phyloP scores from a whole-genome alignment of 2,797 vertebrate genomes.

The Crocodylus rhombifer region DNA sequence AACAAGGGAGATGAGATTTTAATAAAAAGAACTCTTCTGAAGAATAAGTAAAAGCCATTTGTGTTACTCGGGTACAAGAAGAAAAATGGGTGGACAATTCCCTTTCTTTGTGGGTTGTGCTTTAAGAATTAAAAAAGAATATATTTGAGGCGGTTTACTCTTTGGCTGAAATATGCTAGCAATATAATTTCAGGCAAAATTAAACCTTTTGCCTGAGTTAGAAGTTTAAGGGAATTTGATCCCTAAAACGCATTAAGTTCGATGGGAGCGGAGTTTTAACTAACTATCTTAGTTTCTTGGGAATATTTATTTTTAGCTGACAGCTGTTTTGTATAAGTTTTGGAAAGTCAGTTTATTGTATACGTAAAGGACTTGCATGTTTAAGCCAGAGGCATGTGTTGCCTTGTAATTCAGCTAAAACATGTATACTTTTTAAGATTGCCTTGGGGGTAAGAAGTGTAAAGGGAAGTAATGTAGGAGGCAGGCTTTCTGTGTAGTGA shows the following conservation, averaged over 20 bases:
- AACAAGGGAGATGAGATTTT: background rate
- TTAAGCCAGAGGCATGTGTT: background rate
- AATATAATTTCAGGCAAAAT: background rate
- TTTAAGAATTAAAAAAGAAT: background rate
- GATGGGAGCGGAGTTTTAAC: background rate
- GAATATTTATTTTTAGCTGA: background rate
- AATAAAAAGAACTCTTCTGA: background rate
- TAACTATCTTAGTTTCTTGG: background rate
- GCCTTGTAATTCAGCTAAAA: background rate
- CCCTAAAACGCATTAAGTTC: background rate
- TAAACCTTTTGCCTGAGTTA: background rate
- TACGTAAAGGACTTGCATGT: conserved; percentile 9
- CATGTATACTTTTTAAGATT: background rate
- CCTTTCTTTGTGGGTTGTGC: background rate
- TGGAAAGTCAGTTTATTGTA: background rate
- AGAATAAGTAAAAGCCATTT: background rate
- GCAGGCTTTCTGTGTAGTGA: conserved; percentile 7
- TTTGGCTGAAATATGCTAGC: background rate
- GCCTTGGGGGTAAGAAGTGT: background rate
- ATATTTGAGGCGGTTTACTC: background rate
- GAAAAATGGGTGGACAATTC: background rate
- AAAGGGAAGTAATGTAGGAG: background rate
- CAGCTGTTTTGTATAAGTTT: background rate
- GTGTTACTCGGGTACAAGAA: background rate
- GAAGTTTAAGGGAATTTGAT: background rate